Evolutionary conservation across 2,888 invertebrate genomes (phyloP).

Genomic region (Lycophotia porphyrea): DNA sequence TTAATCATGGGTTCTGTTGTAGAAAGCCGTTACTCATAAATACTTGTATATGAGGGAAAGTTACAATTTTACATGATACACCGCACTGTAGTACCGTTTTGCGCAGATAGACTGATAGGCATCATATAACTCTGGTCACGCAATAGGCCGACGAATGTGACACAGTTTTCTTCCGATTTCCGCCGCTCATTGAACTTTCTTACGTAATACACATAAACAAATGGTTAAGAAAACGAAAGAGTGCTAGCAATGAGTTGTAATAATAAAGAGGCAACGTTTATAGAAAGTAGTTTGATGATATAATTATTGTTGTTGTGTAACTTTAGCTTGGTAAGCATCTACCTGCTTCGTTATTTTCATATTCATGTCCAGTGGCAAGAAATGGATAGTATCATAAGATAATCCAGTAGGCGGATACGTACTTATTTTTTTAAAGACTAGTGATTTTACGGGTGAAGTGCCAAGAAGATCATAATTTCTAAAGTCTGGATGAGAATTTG

Average conservation of each 20-base stretch:
- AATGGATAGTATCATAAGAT: background rate
- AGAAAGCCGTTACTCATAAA: conserved; percentile 39
- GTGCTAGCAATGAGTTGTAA: conserved; percentile 21
- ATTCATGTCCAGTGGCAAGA: background rate
- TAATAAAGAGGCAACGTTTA: conserved; percentile 25
- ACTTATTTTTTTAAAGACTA: background rate
- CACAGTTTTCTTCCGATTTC: conserved; percentile 47
- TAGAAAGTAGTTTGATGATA: conserved; percentile 55
- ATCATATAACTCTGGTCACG: conserved; percentile 30
- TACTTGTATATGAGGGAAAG: conserved; percentile 53
- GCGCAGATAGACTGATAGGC: conserved; percentile 21
- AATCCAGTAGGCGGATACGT: background rate
- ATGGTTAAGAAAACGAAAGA: conserved; percentile 26
- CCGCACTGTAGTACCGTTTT: conserved; percentile 33
- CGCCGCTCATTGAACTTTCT: conserved; percentile 32
- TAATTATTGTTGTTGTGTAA: conserved; percentile 51
- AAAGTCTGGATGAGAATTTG: background rate
- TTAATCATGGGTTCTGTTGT: conserved; percentile 25
- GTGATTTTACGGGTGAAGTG: background rate
- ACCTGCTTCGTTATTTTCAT: conserved; percentile 14
- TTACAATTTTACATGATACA: conserved; percentile 41
- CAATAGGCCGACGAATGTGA: conserved; percentile 51
- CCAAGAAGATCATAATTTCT: background rate
- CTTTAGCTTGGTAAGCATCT: conserved; percentile 17
- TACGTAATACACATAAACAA: conserved; percentile 50